These are phyloP conservation scores for Euura saliciscinereae DNA, from an alignment of 1,140 invertebrate species.

Conservation along the genomic window DNA sequence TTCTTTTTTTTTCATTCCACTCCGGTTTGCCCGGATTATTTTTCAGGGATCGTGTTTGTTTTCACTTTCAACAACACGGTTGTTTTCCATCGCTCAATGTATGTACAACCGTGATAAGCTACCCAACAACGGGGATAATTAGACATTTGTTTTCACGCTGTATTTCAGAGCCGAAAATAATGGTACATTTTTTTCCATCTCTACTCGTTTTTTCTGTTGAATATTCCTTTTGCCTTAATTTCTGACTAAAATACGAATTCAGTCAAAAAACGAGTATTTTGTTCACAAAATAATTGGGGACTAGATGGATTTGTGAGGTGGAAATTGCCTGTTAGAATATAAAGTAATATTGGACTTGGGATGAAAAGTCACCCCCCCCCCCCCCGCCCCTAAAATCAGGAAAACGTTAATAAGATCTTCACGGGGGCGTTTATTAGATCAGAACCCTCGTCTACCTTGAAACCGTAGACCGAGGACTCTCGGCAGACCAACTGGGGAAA, in stretches of 20 bases:
- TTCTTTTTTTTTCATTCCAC: neutral
- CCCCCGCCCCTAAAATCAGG: neutral
- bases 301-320: too few species aligned
- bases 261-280: neutral
- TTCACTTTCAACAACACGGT: too few species aligned
- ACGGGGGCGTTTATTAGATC: neutral
- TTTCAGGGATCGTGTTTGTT: neutral
- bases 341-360: neutral
- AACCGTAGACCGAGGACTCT: neutral
- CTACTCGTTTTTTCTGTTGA: neutral
- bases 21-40: neutral
- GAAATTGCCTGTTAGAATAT: neutral
- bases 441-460: neutral
- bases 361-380: neutral
- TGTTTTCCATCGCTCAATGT: too few species aligned
- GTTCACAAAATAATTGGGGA: neutral
- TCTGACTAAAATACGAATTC: neutral
- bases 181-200: neutral
- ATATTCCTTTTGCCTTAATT: neutral
- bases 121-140: neutral
- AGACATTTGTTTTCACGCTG: neutral
- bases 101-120: neutral
- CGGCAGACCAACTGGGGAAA: slow-evolving; percentile 20
- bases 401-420: neutral
- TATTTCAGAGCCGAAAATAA: neutral